Conservation (phyloP, 2,888 invertebrate species). For the Aphidius colemani region DNA sequence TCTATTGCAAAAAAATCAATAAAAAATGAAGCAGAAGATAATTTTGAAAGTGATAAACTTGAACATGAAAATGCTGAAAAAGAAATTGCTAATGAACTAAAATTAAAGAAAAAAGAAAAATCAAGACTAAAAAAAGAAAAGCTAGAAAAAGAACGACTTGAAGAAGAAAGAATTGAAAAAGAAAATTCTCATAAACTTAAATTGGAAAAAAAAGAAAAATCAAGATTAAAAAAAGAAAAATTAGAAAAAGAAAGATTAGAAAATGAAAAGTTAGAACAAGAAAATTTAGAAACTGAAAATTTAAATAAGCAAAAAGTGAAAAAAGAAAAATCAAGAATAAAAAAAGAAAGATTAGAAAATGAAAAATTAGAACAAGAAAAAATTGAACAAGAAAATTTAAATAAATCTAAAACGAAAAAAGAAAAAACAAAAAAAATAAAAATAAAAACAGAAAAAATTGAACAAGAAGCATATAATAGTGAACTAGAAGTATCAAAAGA, state of each 20-base stretch:
- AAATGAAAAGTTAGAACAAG: slow-evolving; percentile 29
- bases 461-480: slow-evolving; percentile 9
- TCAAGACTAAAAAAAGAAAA: too few species aligned
- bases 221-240: neutral
- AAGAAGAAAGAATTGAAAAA: neutral
- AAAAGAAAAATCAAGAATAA: slow-evolving; percentile 19
- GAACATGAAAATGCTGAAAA: slow-evolving; percentile 22
- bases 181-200: neutral
- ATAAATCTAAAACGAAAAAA: slow-evolving; percentile 3
- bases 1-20: neutral
- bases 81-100: neutral
- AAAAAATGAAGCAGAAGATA: neutral
- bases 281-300: slow-evolving; percentile 14
- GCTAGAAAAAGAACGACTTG: neutral
- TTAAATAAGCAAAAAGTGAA: slow-evolving; percentile 31
- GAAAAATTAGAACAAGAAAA: slow-evolving; percentile 24
- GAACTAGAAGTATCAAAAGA: slow-evolving; percentile 3
- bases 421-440: slow-evolving; percentile 15
- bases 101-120: too few species aligned
- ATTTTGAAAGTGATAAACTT: slow-evolving; percentile 12
- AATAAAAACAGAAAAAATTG: slow-evolving; percentile 22
- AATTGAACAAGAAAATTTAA: slow-evolving; percentile 17
- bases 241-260: slow-evolving; percentile 15
- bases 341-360: slow-evolving; percentile 24
- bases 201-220: slow-evolving; percentile 12